phyloP scores from a whole-genome alignment of 2,797 vertebrate genomes.

The Cossypha caffra region DNA sequence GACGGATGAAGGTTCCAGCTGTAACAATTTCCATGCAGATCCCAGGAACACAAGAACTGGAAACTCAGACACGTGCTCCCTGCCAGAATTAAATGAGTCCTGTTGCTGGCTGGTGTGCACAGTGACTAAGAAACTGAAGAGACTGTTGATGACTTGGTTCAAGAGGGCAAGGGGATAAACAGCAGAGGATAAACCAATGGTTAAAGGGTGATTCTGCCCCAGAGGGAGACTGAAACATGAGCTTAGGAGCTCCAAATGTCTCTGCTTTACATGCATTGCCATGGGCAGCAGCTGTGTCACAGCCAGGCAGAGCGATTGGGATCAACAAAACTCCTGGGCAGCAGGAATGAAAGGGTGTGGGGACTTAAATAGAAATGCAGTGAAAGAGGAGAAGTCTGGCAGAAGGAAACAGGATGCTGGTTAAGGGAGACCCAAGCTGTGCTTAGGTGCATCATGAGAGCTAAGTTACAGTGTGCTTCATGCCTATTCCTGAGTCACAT shows the following conservation, averaged over 20 bases:
- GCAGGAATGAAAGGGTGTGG: neutral
- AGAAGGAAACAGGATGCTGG: neutral
- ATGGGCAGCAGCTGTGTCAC: neutral
- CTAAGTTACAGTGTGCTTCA: neutral
- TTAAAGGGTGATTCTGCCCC: neutral
- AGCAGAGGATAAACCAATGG: neutral
- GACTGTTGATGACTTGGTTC: neutral
- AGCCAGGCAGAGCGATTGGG: neutral
- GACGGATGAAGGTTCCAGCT: neutral
- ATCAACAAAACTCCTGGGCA: neutral
- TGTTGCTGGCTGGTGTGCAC: neutral
- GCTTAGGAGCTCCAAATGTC: neutral
- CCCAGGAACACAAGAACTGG: neutral
- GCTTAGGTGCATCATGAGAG: neutral
- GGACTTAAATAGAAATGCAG: neutral
- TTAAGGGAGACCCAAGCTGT: neutral
- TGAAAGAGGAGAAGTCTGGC: neutral
- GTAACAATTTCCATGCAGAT: neutral
- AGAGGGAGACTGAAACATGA: neutral
- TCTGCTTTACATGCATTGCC: neutral
- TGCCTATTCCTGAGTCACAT: neutral
- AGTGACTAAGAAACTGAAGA: neutral
- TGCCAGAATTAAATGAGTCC: neutral
- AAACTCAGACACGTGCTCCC: neutral
- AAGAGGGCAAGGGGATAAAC: neutral